Percentiles rank a stretch among this genome's conserved stretches.
Evolutionary conservation across 2,888 invertebrate genomes (phyloP).

Genomic region (Adela reaumurella): DNA sequence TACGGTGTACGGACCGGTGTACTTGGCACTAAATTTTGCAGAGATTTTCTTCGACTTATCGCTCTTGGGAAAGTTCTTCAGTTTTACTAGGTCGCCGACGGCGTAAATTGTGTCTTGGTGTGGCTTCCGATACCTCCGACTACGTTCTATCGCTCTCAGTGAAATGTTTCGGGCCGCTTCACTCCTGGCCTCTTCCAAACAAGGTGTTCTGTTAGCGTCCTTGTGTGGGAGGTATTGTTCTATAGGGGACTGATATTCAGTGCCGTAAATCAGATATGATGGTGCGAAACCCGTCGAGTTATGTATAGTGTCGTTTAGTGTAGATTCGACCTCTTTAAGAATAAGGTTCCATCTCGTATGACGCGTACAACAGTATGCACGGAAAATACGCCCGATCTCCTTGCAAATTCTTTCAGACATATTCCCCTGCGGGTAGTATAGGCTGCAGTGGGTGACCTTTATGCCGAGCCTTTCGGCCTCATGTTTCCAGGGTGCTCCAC

Average conservation of each 20-base stretch:
- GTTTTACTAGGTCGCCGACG: not conserved
- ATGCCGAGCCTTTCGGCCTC: not conserved
- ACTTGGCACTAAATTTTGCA: not conserved
- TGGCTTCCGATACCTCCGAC: not conserved
- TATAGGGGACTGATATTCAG: not conserved
- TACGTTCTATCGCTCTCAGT: not conserved
- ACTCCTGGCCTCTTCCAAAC: not conserved
- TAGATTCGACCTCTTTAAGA: not conserved
- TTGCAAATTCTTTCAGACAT: not conserved
- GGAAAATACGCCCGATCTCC: not conserved
- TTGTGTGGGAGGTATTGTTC: not conserved
- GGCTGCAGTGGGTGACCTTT: not conserved
- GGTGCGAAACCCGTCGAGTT: not conserved
- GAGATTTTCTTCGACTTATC: not conserved
- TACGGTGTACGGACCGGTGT: not conserved
- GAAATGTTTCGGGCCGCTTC: not conserved
- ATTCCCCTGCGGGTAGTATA: not conserved
- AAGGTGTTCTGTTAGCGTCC: not conserved
- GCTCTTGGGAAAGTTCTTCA: not conserved
- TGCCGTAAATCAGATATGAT: not conserved
- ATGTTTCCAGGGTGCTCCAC: not conserved
- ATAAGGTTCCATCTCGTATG: not conserved
- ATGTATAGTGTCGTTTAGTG: not conserved
- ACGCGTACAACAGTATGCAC: not conserved
- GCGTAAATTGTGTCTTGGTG: not conserved